Base-by-base conservation (phyloP, 2,888 invertebrate species). In the Tachina fera region DNA sequence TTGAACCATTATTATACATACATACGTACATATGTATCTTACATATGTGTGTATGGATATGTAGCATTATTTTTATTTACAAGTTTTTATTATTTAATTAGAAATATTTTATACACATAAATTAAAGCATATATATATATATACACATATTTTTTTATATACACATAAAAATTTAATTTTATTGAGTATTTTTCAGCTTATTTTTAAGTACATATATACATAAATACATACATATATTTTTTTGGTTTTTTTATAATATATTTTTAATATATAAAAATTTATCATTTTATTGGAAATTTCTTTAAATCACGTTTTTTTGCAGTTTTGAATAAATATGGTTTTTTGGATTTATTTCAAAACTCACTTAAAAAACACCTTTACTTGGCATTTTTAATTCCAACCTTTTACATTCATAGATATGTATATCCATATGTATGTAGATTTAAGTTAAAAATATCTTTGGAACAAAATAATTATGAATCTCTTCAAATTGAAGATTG, bases 301-400 rank as follows among this genome's bases (percentile, higher is more conserved):
- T 87, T 88, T 88, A 88, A 80, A 87, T 39, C 47, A 76, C 87
- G 80, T 41, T 71, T 87, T 86, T 88, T 86, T 89, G 89, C 87
- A 89, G 91, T 91, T 91, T 91, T 91, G 91, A 91, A 91, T 91
- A 91, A 91, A 91, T 91, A 91, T 91, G 90, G 87, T 91, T 91
- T 91, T 91, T 91, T 91, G 90, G 90, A 91, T 91, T 91, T 91
- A 91, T 91, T 89, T 91, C 91, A 91, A 91, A 91, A 90, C 90
- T 90, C 91, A 89, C 67, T 56, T 47, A 76, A 70, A 61, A 76
- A 60, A 58, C 68, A 61, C 58, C 53, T 71, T 71, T 22, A 67
- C 61, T 75, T 78, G 43, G 88, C 39, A 47, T 65, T 89, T 91
- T 89, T 88, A 87, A 88, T 89, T 80, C 10, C 39, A 80, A 58